phyloP scores from a whole-genome alignment of 2,888 invertebrate genomes.

The Himalopsyche tibetana region DNA sequence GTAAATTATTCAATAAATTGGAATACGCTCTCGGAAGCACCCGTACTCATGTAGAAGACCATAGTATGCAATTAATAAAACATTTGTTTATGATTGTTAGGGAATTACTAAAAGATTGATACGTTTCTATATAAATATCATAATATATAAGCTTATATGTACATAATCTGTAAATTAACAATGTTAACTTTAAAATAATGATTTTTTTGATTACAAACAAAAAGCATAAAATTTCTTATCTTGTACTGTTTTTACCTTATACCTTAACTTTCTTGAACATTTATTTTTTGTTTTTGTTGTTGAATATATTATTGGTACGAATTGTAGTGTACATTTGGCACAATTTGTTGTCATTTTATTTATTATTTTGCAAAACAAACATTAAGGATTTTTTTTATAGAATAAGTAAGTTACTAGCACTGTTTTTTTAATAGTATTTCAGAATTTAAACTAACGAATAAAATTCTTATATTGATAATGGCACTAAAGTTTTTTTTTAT shows the following conservation, averaged over 20 bases:
- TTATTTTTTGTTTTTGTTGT: slow-evolving; percentile 30
- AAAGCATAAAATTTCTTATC: slow-evolving; percentile 33
- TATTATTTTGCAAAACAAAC: slow-evolving; percentile 17
- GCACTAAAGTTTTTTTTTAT: slow-evolving; percentile 8
- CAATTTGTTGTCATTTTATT: slow-evolving; percentile 26
- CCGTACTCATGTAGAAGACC: slow-evolving; percentile 54
- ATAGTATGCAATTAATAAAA: background rate
- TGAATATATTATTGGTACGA: slow-evolving; percentile 31
- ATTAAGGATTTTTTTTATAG: slow-evolving; percentile 10
- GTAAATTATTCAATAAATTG: slow-evolving; percentile 45
- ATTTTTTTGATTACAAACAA: background rate
- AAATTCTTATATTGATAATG: slow-evolving; percentile 29
- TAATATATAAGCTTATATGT: slow-evolving; percentile 36
- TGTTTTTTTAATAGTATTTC: background rate
- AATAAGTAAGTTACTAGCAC: background rate
- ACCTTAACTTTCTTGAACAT: slow-evolving; percentile 10
- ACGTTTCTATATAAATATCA: slow-evolving; percentile 32
- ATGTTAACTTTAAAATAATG: slow-evolving; percentile 16
- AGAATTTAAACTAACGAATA: background rate
- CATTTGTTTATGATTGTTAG: slow-evolving; percentile 4
- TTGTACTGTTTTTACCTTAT: slow-evolving; percentile 42
- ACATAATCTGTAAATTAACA: slow-evolving; percentile 36
- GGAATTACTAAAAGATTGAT: slow-evolving; percentile 12
- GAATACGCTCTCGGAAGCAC: slow-evolving; percentile 57
- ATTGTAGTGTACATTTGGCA: slow-evolving; percentile 34